phyloP scores from a whole-genome alignment of 2,888 invertebrate genomes.

The Heteromyza rotundicornis region DNA sequence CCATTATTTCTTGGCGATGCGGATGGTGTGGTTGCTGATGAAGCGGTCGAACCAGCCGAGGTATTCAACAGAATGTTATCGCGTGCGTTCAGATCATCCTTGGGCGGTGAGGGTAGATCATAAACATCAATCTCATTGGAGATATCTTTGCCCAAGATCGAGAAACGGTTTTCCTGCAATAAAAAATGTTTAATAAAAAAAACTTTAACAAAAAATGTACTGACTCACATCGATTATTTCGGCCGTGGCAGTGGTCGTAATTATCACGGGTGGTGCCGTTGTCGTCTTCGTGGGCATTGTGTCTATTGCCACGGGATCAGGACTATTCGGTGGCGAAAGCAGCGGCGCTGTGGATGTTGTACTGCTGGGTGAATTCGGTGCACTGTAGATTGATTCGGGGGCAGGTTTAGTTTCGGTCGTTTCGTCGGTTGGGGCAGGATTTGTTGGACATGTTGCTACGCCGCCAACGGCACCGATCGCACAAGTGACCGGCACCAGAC shows the following conservation, averaged over 20 bases:
- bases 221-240: constrained; percentile 37
- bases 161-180: constrained; percentile 35
- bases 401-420: neutral
- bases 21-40: constrained; percentile 42
- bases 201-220: neutral
- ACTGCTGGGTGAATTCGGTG: constrained; percentile 30
- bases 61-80: constrained; percentile 38
- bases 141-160: constrained; percentile 32
- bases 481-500: constrained; percentile 26
- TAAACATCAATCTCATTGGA: constrained; percentile 34
- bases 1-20: constrained; percentile 31
- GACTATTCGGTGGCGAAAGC: constrained; percentile 30
- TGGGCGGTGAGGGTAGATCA: constrained; percentile 43
- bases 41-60: constrained; percentile 47
- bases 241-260: constrained; percentile 41
- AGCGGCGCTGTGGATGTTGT: constrained; percentile 32
- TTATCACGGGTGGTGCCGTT: constrained; percentile 41
- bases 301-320: constrained; percentile 20
- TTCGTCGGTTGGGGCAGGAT: neutral
- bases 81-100: constrained; percentile 22
- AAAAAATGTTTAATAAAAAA: no score
- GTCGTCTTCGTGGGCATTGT: constrained; percentile 36
- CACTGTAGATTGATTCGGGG: neutral
- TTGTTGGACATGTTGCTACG: neutral
- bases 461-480: constrained; percentile 24